Conservation (phyloP, 2,797 vertebrate species). For the Myotis findleyi region DNA sequence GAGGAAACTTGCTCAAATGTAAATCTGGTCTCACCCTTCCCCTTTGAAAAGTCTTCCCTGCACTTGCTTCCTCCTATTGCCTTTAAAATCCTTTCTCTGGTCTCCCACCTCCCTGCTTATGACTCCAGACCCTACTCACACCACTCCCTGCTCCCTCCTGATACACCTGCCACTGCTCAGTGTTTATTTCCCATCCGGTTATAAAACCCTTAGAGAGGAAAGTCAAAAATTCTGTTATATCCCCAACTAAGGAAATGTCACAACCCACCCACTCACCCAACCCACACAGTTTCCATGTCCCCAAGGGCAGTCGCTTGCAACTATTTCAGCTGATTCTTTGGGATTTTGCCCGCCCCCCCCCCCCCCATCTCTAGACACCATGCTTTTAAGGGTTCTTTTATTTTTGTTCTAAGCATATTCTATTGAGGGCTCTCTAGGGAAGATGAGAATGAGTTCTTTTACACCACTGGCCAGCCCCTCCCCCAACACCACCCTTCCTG, state of each 20-base stretch:
- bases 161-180: rapidly evolving
- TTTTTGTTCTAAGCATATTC: background rate
- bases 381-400: background rate
- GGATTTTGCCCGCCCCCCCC: background rate
- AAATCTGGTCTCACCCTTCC: background rate
- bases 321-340: background rate
- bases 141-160: rapidly evolving
- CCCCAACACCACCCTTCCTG: background rate
- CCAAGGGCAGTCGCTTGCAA: background rate
- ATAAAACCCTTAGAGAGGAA: background rate
- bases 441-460: background rate
- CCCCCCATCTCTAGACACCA: background rate
- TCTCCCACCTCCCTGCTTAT: background rate
- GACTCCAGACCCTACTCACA: background rate
- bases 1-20: background rate
- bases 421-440: background rate
- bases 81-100: background rate
- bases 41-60: background rate
- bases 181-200: background rate
- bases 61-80: background rate
- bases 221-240: background rate
- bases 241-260: background rate
- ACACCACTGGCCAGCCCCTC: rapidly evolving
- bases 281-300: background rate
- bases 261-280: background rate